These are phyloP conservation scores for Cepaea hortensis DNA, from an alignment of 2,888 invertebrate species.

Conservation along the genomic window DNA sequence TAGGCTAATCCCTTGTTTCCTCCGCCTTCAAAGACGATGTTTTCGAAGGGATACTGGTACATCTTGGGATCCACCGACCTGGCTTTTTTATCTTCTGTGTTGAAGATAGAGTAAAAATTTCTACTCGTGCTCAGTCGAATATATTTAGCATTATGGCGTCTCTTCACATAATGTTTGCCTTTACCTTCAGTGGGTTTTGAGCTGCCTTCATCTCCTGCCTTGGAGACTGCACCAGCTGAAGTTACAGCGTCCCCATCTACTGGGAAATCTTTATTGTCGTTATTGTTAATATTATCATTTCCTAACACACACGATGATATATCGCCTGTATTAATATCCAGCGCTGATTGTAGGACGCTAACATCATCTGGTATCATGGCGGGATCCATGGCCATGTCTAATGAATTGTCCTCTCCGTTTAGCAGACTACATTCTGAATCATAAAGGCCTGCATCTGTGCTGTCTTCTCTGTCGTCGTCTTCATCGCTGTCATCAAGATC, in stretches of 20 bases:
- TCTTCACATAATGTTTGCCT: constrained; percentile 11
- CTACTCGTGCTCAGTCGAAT: constrained; percentile 37
- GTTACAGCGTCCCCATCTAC: not conserved
- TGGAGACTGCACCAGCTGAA: not conserved
- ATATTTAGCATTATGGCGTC: constrained; percentile 34
- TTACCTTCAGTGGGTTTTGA: not conserved
- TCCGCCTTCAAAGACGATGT: constrained; percentile 49
- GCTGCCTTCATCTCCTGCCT: not conserved
- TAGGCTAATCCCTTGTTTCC: constrained; percentile 50
- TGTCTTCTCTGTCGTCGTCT: constrained; percentile 24
- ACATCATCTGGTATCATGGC: not conserved
- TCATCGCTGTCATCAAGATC: constrained; percentile 40
- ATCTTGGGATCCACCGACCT: constrained; percentile 42
- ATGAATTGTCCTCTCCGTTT: not conserved
- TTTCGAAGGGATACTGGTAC: constrained; percentile 47
- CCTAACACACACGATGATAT: not conserved
- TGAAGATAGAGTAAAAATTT: constrained; percentile 45
- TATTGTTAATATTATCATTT: not conserved
- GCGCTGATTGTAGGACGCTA: not conserved
- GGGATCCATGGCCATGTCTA: not conserved
- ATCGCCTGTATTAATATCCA: not conserved
- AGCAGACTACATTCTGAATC: constrained; percentile 30
- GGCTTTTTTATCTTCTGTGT: constrained; percentile 47
- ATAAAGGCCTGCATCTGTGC: constrained; percentile 25
- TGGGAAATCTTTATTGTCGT: not conserved